A percentile compares a stretch with the other conserved stretches of the same genome.
Conservation (phyloP, 2,113 vertebrate species). For the Macquaria ambigua region DNA sequence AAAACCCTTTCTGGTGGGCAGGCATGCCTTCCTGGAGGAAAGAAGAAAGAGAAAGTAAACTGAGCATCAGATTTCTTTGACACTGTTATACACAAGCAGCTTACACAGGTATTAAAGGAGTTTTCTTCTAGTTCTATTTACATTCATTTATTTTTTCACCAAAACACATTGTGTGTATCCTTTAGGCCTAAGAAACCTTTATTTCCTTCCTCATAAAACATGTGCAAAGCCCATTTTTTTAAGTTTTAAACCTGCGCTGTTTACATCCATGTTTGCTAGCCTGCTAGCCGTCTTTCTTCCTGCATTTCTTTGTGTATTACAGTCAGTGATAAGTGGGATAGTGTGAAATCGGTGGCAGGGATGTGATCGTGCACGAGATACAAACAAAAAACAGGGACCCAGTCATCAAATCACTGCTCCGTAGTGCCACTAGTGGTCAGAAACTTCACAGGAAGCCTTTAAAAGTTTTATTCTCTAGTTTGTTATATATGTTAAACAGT, state of each 20-base stretch:
- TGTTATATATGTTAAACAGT: no score
- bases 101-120: neutral
- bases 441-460: neutral
- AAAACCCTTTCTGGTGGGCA: constrained; percentile 94
- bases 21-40: constrained; percentile 90
- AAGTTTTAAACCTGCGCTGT: neutral
- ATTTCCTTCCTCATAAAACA: no score
- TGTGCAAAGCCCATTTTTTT: neutral
- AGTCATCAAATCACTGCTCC: neutral
- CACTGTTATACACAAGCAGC: neutral
- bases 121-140: no score
- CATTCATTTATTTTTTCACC: no score
- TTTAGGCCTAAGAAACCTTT: no score
- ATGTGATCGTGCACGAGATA: neutral
- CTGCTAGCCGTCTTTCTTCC: neutral
- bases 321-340: neutral
- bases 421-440: neutral
- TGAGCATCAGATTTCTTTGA: neutral
- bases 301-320: neutral
- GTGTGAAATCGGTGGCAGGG: neutral
- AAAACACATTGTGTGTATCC: no score
- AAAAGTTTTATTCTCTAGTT: no score
- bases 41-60: constrained; percentile 32
- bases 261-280: neutral
- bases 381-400: no score